Conservation (phyloP, 2,888 invertebrate genomes). For the Abrostola triplasia region DNA sequence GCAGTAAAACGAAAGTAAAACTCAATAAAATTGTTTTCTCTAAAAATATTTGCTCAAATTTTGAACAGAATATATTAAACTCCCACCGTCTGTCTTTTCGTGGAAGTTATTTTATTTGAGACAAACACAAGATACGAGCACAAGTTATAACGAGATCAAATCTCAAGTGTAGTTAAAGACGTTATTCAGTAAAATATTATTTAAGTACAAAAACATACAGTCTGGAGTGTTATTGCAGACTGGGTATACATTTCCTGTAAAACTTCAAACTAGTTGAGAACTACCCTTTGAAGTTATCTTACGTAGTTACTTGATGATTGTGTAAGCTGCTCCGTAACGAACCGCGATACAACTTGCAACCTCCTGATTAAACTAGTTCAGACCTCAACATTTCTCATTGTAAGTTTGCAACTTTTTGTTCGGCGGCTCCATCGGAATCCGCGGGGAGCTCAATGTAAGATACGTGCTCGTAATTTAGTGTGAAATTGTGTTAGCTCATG, state of each 20-base stretch:
- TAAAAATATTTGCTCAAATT: too few relatives aligned
- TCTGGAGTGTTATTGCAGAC: neutral
- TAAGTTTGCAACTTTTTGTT: constrained; percentile 29
- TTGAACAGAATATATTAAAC: too few relatives aligned
- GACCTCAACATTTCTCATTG: constrained; percentile 29
- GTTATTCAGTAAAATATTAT: too few relatives aligned
- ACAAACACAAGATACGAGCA: too few relatives aligned
- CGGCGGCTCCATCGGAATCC: constrained; percentile 35
- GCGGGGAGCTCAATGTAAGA: constrained; percentile 23
- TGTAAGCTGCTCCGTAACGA: constrained; percentile 21
- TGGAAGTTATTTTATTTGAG: too few relatives aligned
- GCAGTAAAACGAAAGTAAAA: too few relatives aligned
- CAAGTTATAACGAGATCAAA: too few relatives aligned
- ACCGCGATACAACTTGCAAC: constrained; percentile 30
- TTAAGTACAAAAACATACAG: neutral
- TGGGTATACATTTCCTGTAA: constrained; percentile 16
- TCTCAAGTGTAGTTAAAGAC: too few relatives aligned
- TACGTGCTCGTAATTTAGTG: constrained; percentile 26
- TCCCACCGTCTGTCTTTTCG: too few relatives aligned
- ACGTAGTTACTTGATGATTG: constrained; percentile 27
- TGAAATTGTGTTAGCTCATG: constrained; percentile 26
- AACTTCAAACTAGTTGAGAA: constrained; percentile 19
- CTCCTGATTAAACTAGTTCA: constrained; percentile 33
- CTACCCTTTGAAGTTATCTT: constrained; percentile 5
- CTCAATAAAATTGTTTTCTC: too few relatives aligned